Base-by-base conservation (phyloP, 2,797 vertebrate genomes). In the Pempheris klunzingeri region DNA sequence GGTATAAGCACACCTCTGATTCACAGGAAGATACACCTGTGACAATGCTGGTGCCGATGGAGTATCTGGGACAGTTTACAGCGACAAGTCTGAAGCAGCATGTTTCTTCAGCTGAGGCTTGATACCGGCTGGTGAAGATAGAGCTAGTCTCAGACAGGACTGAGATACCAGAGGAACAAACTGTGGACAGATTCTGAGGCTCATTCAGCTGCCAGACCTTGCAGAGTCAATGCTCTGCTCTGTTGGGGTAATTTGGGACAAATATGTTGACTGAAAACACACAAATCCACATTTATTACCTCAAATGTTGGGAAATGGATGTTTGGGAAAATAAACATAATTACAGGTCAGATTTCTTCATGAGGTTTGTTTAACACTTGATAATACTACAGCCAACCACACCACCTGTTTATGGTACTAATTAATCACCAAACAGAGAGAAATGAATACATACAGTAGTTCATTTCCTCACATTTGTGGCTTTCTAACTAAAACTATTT, bases 11-110 rank as follows among this genome's bases (percentile, higher is more conserved):
- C 28, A 0, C 38, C 41, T 61, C 44, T 41, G 80, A 81, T 64
- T 63, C 52, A 70, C 52, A 73, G 24, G 49, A 14, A 65, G 78
- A 83, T 71, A 50, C 79, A 81, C 77, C 86, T 86, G 82, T 66
- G 64, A 82, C 67, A 52, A 1, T 5, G 61, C 1, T 14, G 53
- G 39, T 24, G 50, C 74, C 72, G 54, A 67, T 4, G 5, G 83
- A 62, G 41, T 8, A 47, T 46, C 39, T 14, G 67, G 34, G 66
- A 77, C 72, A 49, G 65, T 74, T 71, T 39, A 68, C 34, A 53
- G 74, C 28, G 18, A 79, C 69, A 46, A 39, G 50, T 38, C 72
- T 10, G 41, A 73, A 80, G 53, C 76, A 52, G 39, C 49, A 1
- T 47, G 50, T 71, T 75, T 58, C 50, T 44, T 46, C 46, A 30